phyloP scores from a whole-genome alignment of 1,140 invertebrate genomes.

The Drosophila ananassae region DNA sequence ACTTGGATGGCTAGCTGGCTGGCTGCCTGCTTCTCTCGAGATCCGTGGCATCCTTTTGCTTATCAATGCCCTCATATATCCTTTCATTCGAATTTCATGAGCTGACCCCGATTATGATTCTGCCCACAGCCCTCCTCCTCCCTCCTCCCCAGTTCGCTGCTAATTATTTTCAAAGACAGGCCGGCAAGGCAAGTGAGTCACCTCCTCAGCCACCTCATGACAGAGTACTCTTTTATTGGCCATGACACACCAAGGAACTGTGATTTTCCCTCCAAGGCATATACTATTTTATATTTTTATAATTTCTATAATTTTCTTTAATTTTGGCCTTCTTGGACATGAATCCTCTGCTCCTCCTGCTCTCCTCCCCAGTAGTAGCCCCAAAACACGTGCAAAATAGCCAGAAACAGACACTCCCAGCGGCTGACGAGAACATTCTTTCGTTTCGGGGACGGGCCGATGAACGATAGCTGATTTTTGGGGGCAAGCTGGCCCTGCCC shows the following conservation, averaged over 20 bases:
- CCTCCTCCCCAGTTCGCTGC: background rate
- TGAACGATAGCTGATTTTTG: constrained; percentile 7
- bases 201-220: background rate
- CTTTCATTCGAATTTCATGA: constrained; percentile 37
- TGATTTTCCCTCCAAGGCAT: background rate
- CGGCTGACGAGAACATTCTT: constrained; percentile 7
- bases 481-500: background rate
- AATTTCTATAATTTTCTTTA: background rate
- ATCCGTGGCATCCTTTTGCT: constrained; percentile 6
- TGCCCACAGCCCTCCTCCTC: background rate
- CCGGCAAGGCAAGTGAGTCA: constrained; percentile 18
- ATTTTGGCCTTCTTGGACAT: background rate
- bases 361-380: too few species aligned
- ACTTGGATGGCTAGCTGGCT: background rate
- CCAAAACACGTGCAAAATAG: constrained; percentile 33
- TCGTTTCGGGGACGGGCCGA: background rate
- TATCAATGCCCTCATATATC: constrained; percentile 7
- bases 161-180: constrained; percentile 11
- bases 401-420: background rate
- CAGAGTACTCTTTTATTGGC: constrained; percentile 12
- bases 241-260: background rate
- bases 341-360: too few species aligned
- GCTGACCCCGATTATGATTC: constrained; percentile 44
- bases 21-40: background rate
- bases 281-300: too few species aligned